phyloP scores from a whole-genome alignment of 2,888 invertebrate genomes.

The Anagyrus pseudococci region DNA sequence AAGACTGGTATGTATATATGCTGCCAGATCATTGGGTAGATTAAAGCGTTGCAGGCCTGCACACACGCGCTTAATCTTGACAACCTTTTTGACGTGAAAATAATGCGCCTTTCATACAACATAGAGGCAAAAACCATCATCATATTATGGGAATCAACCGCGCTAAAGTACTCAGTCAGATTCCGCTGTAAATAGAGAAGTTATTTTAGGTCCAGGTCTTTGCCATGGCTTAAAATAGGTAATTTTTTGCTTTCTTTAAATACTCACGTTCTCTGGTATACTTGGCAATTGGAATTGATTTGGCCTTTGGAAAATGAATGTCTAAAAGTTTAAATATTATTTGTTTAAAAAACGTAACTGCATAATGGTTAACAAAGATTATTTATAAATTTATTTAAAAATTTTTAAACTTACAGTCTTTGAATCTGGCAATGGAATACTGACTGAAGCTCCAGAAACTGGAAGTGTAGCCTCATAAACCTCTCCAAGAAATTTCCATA shows the following conservation, averaged over 20 bases:
- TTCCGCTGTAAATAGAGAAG: constrained; percentile 76
- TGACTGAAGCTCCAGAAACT: constrained; percentile 71
- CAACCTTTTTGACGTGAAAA: constrained; percentile 89
- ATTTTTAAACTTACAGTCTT: constrained; percentile 63
- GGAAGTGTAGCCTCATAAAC: constrained; percentile 74
- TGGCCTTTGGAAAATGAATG: constrained; percentile 80
- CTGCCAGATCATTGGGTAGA: constrained; percentile 99
- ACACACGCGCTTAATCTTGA: constrained; percentile 91
- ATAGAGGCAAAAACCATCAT: constrained; percentile 94
- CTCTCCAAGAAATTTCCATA: constrained; percentile 71
- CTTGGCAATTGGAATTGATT: constrained; percentile 85
- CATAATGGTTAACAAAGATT: background rate
- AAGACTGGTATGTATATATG: constrained; percentile 97
- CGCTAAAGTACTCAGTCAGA: constrained; percentile 96
- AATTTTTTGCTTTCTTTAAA: constrained; percentile 5
- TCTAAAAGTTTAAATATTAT: constrained; percentile 63
- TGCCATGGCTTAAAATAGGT: background rate
- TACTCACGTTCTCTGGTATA: constrained; percentile 94
- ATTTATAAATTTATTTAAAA: background rate
- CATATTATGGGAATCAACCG: constrained; percentile 95
- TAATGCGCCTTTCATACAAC: constrained; percentile 91
- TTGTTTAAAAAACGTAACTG: background rate
- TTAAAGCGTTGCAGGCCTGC: constrained; percentile 91
- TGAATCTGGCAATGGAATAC: constrained; percentile 66
- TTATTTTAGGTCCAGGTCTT: constrained; percentile 2